Evolutionary conservation across 2,888 invertebrate genomes (phyloP).

Genomic region (Ornithoptera priamus): DNA sequence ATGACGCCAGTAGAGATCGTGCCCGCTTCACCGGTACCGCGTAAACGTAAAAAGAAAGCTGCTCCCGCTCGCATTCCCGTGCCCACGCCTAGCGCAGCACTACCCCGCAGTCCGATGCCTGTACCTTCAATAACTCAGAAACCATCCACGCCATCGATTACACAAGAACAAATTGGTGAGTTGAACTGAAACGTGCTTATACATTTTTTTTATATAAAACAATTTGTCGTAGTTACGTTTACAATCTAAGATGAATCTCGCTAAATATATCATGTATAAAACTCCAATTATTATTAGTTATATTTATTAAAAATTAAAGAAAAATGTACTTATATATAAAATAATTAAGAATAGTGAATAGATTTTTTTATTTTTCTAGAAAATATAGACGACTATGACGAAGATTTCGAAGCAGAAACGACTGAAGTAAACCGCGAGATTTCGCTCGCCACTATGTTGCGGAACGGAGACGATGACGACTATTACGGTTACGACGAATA

Average conservation of each 20-base stretch:
- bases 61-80: constrained; percentile 25
- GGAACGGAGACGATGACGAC: constrained; percentile 82
- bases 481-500: constrained; percentile 87
- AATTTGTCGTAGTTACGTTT: not conserved
- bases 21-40: constrained; percentile 51
- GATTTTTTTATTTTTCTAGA: constrained; percentile 36
- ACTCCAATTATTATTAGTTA: no score
- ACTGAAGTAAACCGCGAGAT: constrained; percentile 63
- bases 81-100: constrained; percentile 29
- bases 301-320: no score
- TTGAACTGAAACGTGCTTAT: not conserved
- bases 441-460: constrained; percentile 80
- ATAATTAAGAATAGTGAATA: not conserved
- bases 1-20: constrained; percentile 39
- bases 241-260: no score
- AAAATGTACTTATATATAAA: not conserved
- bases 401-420: constrained; percentile 64
- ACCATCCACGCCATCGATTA: constrained; percentile 2
- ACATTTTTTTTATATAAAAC: not conserved
- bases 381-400: constrained; percentile 64
- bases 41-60: constrained; percentile 57
- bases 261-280: no score
- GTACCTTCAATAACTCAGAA: not conserved
- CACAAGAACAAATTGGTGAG: constrained; percentile 15
- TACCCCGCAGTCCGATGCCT: constrained; percentile 27